phyloP scores from a whole-genome alignment of 2,113 vertebrate genomes.

The Thunnus thynnus region DNA sequence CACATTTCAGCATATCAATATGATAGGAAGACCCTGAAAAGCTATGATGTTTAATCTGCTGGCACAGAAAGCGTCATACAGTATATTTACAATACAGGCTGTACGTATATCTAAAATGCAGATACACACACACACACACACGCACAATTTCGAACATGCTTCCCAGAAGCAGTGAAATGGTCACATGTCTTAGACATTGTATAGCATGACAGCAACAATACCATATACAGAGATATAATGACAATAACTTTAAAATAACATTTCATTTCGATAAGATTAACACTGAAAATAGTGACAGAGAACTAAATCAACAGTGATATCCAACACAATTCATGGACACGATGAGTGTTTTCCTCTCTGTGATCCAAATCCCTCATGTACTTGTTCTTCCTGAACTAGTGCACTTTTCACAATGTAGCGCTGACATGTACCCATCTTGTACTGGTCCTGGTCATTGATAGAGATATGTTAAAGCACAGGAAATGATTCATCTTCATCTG shows the following conservation, averaged over 20 bases:
- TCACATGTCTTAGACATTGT: slow-evolving; percentile 90
- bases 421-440: slow-evolving; percentile 29
- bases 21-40: slow-evolving; percentile 78
- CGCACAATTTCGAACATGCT: slow-evolving; percentile 87
- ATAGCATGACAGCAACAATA: slow-evolving; percentile 76
- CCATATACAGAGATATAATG: slow-evolving; percentile 65
- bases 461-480: slow-evolving; percentile 1
- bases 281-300: slow-evolving; percentile 64
- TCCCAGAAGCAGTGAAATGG: slow-evolving; percentile 98
- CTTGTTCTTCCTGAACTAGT: slow-evolving; percentile 34
- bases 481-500: background rate
- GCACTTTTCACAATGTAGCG: slow-evolving; percentile 41
- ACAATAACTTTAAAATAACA: slow-evolving; percentile 72
- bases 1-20: slow-evolving; percentile 82
- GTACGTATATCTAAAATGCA: slow-evolving; percentile 70
- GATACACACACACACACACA: slow-evolving; percentile 58
- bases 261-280: slow-evolving; percentile 62
- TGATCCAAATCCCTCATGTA: slow-evolving; percentile 47
- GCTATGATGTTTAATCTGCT: slow-evolving; percentile 74
- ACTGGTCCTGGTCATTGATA: slow-evolving; percentile 38
- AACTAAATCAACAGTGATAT: slow-evolving; percentile 63
- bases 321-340: slow-evolving; percentile 60
- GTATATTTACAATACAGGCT: slow-evolving; percentile 82
- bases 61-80: slow-evolving; percentile 70
- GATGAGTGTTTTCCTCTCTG: slow-evolving; percentile 41